Percentiles rank a stretch among this genome's conserved stretches.
Conservation (phyloP, 2,888 invertebrate genomes). For the Cerastis rubricosa region DNA sequence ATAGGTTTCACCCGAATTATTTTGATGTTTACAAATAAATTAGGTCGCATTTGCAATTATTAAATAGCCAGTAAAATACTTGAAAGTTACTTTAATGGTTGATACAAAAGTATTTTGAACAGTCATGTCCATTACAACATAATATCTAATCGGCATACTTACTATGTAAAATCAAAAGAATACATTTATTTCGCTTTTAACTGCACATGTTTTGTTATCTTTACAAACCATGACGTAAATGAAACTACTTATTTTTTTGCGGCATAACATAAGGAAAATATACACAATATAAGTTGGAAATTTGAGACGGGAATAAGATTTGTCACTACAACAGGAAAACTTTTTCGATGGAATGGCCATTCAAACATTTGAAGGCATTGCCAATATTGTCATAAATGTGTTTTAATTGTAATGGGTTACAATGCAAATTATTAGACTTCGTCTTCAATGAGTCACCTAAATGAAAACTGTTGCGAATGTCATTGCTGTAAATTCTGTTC, state of each 20-base stretch:
- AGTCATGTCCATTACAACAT: neutral
- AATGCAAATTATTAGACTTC: neutral
- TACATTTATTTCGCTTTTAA: conserved; percentile 11
- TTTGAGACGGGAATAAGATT: conserved; percentile 16
- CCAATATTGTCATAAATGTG: no score
- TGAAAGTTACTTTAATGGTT: neutral
- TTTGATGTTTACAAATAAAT: conserved; percentile 37
- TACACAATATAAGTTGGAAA: conserved; percentile 19
- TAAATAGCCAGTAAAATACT: neutral
- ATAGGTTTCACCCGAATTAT: conserved; percentile 59
- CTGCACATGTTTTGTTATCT: conserved; percentile 6
- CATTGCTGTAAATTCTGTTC: neutral
- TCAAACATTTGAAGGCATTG: neutral
- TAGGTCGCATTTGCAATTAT: conserved; percentile 13
- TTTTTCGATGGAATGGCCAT: neutral
- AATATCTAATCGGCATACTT: neutral
- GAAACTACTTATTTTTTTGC: neutral
- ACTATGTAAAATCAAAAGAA: neutral
- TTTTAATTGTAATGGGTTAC: neutral
- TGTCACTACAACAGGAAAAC: conserved; percentile 11
- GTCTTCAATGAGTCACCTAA: neutral
- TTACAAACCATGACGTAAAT: conserved; percentile 30
- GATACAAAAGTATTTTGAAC: neutral
- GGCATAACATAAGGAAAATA: conserved; percentile 14
- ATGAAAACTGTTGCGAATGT: neutral